Base-by-base conservation (phyloP, 1,140 invertebrate genomes). In the Hyposmocoma kahamanoa region DNA sequence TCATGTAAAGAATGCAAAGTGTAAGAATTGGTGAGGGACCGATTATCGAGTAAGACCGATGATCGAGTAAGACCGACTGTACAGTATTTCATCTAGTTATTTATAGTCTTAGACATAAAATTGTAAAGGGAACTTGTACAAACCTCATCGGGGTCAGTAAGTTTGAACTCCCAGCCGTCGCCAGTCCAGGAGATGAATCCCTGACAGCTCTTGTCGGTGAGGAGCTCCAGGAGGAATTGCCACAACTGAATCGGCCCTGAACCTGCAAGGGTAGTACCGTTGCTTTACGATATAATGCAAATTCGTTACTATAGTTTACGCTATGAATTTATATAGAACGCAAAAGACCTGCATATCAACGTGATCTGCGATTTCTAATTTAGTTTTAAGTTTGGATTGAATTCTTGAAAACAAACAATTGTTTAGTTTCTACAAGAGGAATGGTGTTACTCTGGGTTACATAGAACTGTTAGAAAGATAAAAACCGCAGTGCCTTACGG, bases 111-210 rank as follows among this genome's bases (percentile, higher is more conserved):
- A n/a, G n/a, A n/a, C n/a, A n/a, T n/a, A n/a, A n/a, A n/a, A n/a
- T n/a, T n/a, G n/a, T n/a, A n/a, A n/a, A n/a, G n/a, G n/a, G n/a
- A n/a, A n/a, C n/a, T 32, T 57, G 18, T 10, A 47, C 21, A 52
- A 65, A 90, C 89, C 88, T 99, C 97, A 86, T 98, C 97, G 0
- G 97, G 97, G 85, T 99, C 97, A 9, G 96, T 97, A n/a, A 99
- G 88, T 81, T 99, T 99, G 86, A 99, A 99, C 84, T 99, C 98
- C 97, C 97, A 99, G 38, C 97, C 97, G 77, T 99, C 97, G 26
- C 97, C 97, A 3, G 97, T 98, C 98, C 98, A 99, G 50, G 95
- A 96, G 69, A 99, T 99, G 77, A 98, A 98, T 19, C 92, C 91
- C 81, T 98, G 96, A 86, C 97, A 98, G 36, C 93, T 92, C 84